These are phyloP conservation scores for Argyrosomus regius DNA, from an alignment of 2,797 vertebrate genomes.

Conservation along the genomic window DNA sequence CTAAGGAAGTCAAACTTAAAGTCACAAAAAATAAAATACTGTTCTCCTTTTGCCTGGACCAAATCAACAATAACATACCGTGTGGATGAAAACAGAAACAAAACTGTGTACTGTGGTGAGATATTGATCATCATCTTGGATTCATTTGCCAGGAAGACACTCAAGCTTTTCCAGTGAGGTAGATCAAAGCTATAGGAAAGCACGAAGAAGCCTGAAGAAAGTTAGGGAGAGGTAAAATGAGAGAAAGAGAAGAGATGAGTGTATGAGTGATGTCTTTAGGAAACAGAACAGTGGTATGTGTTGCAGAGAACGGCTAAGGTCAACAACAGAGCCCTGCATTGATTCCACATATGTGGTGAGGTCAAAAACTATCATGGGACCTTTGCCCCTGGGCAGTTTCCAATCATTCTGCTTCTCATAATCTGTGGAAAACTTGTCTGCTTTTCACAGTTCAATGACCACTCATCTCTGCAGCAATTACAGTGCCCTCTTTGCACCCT, in stretches of 20 bases:
- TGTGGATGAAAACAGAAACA: neutral
- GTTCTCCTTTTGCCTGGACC: neutral
- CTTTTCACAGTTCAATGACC: slow-evolving; percentile 78
- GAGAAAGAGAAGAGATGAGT: neutral
- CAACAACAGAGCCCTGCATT: slow-evolving; percentile 75
- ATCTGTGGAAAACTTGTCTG: slow-evolving; percentile 75
- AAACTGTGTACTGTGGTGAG: neutral
- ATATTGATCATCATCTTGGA: neutral
- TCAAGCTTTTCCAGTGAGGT: slow-evolving; percentile 1
- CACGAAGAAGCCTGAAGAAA: neutral
- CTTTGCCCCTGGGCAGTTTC: slow-evolving; percentile 75
- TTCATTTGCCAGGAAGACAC: neutral
- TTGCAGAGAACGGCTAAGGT: slow-evolving; percentile 54
- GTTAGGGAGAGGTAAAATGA: slow-evolving; percentile 6
- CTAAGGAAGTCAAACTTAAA: too few species aligned
- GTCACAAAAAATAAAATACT: neutral
- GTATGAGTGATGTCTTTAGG: slow-evolving; percentile 37
- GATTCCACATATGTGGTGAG: slow-evolving; percentile 72
- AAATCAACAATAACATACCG: neutral
- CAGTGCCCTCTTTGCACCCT: slow-evolving; percentile 58
- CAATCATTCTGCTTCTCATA: slow-evolving; percentile 74
- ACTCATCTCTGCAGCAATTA: slow-evolving; percentile 73
- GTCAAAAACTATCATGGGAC: slow-evolving; percentile 76
- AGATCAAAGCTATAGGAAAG: neutral
- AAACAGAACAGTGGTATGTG: slow-evolving; percentile 47